Base-by-base conservation (phyloP, 2,888 invertebrate species). In the Ectropis crepuscularia region DNA sequence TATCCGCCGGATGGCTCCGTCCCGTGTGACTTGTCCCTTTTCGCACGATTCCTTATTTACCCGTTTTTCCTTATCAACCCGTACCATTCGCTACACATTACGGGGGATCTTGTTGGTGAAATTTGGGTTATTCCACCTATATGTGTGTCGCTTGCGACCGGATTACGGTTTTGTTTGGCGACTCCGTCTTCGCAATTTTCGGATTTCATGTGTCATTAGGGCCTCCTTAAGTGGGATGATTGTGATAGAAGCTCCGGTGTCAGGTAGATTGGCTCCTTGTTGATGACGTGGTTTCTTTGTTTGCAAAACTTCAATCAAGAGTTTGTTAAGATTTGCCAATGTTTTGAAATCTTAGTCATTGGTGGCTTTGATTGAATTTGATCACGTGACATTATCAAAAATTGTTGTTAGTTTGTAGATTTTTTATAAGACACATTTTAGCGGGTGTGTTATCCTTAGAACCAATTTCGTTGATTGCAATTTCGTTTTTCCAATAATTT, bases 21-120 rank as follows among this genome's bases (percentile, higher is more conserved):
- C 70, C 68, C 76, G 71, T 71, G 81, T 80, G 82, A 82, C 86
- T 87, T 76, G 83, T 81, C 85, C 86, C 87, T 83, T 79, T 73
- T 78, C 81, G 78, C 80, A 82, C 81, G 79, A 85, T 81, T 87
- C 85, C 86, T 88, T 91, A 90, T 92, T 90, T 90, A 89, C 85
- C 84, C 87, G 88, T 87, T 90, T 90, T 90, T 90, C 88, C 89
- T 91, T 90, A 92, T 92, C 90, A 88, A 82, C 78, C 82, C 77
- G 79, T 80, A 78, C 86, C 91, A 90, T 89, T 90, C 90, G 81
- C 83, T 83, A 86, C 89, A 87, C 86, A 86, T 90, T 88, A 85
- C 83, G 70, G 76, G 75, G 80, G 79, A 83, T 85, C 86, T 82
- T 81, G 85, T 83, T 81, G 85, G 79, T 80, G 76, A 81, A 86